Conservation (phyloP, 2,888 invertebrate genomes). For the Aporophyla nigra region DNA sequence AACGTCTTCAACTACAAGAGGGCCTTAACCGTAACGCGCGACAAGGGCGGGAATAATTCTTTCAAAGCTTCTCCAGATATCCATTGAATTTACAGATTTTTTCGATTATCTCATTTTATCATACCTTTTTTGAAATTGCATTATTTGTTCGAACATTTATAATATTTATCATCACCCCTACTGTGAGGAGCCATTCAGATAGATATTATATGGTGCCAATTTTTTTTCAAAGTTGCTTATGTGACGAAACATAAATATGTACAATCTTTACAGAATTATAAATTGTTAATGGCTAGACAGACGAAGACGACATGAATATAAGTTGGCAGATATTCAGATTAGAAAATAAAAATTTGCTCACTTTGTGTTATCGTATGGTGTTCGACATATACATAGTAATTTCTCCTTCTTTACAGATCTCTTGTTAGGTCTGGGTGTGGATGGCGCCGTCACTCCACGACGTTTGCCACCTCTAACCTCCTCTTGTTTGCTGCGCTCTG, state of each 20-base stretch:
- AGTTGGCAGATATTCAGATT: neutral
- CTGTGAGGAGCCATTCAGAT: neutral
- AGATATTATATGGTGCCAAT: neutral
- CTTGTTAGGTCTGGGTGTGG: conserved; percentile 77
- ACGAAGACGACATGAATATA: neutral
- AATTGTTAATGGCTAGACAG: neutral
- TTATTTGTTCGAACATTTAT: too few relatives aligned
- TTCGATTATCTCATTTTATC: too few relatives aligned
- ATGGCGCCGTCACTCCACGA: conserved; percentile 75
- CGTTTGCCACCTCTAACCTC: conserved; percentile 91
- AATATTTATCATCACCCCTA: too few relatives aligned
- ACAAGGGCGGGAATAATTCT: too few relatives aligned
- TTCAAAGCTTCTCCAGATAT: too few relatives aligned
- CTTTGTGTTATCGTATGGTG: conserved; percentile 98
- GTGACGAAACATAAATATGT: neutral
- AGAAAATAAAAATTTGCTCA: conserved; percentile 81
- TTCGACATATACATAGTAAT: conserved; percentile 97
- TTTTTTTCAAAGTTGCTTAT: neutral
- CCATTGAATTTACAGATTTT: too few relatives aligned
- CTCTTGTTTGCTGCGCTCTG: conserved; percentile 93
- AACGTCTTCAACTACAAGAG: too few relatives aligned
- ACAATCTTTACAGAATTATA: neutral
- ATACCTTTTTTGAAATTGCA: too few relatives aligned
- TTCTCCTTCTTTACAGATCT: conserved; percentile 93
- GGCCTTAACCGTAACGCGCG: too few relatives aligned